These are phyloP conservation scores for Lamellibrachia satsuma DNA, from an alignment of 2,888 invertebrate genomes.

Conservation along the genomic window DNA sequence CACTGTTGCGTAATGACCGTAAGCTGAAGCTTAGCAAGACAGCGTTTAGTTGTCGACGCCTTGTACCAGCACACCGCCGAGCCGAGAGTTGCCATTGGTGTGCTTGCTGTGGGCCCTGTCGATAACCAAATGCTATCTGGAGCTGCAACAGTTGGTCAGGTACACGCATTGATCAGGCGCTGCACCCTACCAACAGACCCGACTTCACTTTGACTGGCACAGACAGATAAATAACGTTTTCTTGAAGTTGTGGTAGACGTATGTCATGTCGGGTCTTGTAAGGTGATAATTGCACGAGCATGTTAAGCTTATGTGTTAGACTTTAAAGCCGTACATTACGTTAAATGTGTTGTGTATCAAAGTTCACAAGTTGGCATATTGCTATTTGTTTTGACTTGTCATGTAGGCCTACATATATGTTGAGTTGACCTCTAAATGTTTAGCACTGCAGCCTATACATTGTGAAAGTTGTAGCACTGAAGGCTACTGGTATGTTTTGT, in stretches of 20 bases:
- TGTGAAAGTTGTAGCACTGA: neutral
- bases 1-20: neutral
- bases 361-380: neutral
- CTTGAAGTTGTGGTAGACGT: neutral
- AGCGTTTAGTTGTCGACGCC: neutral
- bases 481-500: no score
- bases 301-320: neutral
- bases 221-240: neutral
- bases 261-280: neutral
- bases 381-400: neutral
- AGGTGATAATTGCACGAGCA: neutral
- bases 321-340: neutral
- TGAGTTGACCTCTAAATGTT: neutral
- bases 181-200: neutral
- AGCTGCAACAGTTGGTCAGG: neutral
- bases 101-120: neutral
- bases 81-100: neutral
- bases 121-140: constrained; percentile 2
- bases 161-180: neutral
- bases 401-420: neutral
- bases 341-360: neutral
- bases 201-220: neutral
- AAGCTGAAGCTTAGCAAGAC: neutral
- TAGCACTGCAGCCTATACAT: neutral
- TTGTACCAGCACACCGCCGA: neutral